Evolutionary conservation across 2,113 vertebrate genomes (phyloP).

Genomic region (Silurus asotus): DNA sequence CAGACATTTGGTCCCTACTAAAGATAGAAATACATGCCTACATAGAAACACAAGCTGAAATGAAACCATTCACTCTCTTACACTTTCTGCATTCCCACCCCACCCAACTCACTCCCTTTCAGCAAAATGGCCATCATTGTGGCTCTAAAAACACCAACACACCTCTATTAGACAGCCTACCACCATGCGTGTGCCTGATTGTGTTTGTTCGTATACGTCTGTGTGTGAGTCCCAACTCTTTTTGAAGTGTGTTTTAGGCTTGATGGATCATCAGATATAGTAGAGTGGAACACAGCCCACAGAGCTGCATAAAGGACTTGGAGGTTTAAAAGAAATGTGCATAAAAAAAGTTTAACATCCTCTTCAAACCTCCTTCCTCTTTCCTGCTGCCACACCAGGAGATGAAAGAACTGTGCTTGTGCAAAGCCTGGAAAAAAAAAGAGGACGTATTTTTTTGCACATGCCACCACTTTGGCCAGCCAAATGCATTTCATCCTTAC

Average conservation of each 20-base stretch:
- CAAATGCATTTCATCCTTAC: conserved; percentile 42
- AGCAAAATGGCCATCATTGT: conserved; percentile 22
- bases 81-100: conserved; percentile 21
- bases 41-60: not conserved
- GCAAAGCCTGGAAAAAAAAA: conserved; percentile 34
- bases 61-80: not conserved
- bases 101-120: conserved; percentile 22
- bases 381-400: conserved; percentile 41
- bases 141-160: conserved; percentile 36
- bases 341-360: conserved; percentile 55
- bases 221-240: not conserved
- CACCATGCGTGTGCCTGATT: not conserved
- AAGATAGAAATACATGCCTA: not conserved
- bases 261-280: conserved; percentile 47
- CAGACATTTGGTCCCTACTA: not conserved
- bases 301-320: not conserved
- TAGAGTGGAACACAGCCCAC: conserved; percentile 25
- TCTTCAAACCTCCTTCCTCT: conserved; percentile 43
- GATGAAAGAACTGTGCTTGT: conserved; percentile 48
- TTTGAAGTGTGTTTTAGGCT: conserved; percentile 40
- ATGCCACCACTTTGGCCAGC: conserved; percentile 41
- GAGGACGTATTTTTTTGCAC: conserved; percentile 17
- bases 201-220: not conserved
- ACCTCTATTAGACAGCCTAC: conserved; percentile 29
- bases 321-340: conserved; percentile 34